Percentiles rank a stretch among this genome's conserved stretches.
Conservation (phyloP, 2,797 vertebrate genomes). For the Ammospiza maritima region DNA sequence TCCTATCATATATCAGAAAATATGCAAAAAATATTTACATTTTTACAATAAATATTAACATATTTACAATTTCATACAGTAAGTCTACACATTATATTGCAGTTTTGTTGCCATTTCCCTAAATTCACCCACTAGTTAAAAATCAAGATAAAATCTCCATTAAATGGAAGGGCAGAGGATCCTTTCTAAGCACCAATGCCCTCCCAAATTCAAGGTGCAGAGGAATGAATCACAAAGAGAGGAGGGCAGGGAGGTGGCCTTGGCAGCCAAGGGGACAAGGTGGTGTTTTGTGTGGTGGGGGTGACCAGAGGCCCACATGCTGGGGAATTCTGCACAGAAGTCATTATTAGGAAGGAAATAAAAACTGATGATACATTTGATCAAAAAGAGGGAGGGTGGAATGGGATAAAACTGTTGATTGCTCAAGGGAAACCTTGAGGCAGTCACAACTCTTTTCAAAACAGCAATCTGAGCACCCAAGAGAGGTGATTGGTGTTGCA, state of each 20-base stretch:
- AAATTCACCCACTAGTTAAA: neutral
- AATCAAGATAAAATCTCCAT: neutral
- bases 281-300: fast-evolving
- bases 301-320: neutral
- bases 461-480: neutral
- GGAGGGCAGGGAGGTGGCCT: neutral
- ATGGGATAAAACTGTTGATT: neutral
- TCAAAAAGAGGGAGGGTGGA: neutral
- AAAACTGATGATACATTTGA: neutral
- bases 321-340: neutral
- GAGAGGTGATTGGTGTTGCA: neutral
- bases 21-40: neutral
- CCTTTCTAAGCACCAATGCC: neutral
- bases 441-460: neutral
- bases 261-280: neutral
- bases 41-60: neutral
- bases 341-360: neutral
- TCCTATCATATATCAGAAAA: neutral
- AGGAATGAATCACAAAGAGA: neutral
- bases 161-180: neutral
- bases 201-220: neutral
- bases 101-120: neutral
- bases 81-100: neutral
- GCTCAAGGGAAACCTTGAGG: neutral
- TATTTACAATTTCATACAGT: neutral